phyloP scores from a whole-genome alignment of 2,797 vertebrate genomes.

The Crenichthys baileyi region DNA sequence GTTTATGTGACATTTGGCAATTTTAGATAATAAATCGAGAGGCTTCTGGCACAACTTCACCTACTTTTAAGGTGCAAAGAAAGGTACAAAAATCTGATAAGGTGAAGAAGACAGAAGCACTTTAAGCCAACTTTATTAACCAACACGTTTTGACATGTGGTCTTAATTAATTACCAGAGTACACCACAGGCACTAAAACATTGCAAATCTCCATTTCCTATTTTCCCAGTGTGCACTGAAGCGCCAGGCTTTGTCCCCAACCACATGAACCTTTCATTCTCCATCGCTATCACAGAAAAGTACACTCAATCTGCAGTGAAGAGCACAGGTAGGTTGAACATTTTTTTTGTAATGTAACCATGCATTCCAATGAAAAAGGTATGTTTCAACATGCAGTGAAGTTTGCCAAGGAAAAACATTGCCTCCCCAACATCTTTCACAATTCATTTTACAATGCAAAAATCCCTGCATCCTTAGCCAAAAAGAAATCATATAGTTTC shows the following conservation, averaged over 20 bases:
- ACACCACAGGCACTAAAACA: background rate
- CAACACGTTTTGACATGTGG: background rate
- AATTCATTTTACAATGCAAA: slow-evolving; percentile 4
- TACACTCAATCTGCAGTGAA: background rate
- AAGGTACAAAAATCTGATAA: background rate
- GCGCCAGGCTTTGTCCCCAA: background rate
- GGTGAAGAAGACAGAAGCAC: background rate
- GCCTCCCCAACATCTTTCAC: slow-evolving; percentile 32
- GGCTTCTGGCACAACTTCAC: background rate
- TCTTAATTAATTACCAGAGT: background rate
- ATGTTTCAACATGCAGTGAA: slow-evolving; percentile 72
- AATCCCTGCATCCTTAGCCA: background rate
- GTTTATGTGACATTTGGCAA: background rate
- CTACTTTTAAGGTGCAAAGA: background rate
- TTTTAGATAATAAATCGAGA: background rate
- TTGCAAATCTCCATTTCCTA: background rate
- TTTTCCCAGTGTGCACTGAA: background rate
- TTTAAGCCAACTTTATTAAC: background rate
- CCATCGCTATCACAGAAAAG: background rate
- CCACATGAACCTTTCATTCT: background rate
- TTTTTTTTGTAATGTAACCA: slow-evolving; percentile 2
- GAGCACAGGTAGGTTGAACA: background rate
- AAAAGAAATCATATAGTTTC: background rate
- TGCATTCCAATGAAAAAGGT: slow-evolving; percentile 66
- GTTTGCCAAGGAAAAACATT: slow-evolving; percentile 45